Evolutionary conservation across 35 echinoderm and acorn worm species (phyloP), one percentile per base, ranked within the genome.

Genomic region (Lytechinus pictus): DNA sequence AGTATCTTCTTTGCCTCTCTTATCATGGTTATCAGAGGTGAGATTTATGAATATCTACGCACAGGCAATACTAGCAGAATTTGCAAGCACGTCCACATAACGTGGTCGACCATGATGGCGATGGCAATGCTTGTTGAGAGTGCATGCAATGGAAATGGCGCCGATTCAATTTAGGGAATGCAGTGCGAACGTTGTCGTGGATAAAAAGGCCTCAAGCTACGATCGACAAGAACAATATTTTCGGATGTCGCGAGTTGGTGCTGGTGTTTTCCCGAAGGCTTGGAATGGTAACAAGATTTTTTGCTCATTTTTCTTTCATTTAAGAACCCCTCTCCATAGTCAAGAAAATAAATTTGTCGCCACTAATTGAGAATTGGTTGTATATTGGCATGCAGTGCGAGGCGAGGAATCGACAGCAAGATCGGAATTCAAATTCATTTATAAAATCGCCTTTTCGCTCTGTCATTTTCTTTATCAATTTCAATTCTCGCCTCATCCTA

Each of bases 141-240:
- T 8, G 66, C 66, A 79, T n/a, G 21, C 4, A 24, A n/a, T 44
- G 66, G 66, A 79, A 79, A 79, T 79, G 19, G 19, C 19, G 19
- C 66, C 66, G 19, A 79, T 24, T 79, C n/a, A 7, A 79, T 79
- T 79, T 24, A 79, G n/a, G 66, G 4, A 24, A 79, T 79, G n/a
- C 19, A n/a, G 66, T 79, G 66, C 21, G 66, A 79, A 79, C 66
- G 66, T 24, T 8, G 6, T 24, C 33, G 33, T 44, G 33, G 33
- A 44, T 44, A 44, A 44, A 79, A 4, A 55, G 28, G 92, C 92
- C 92, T 53, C 54, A 93, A 57, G 92, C 52, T 54, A 54, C 92
- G 92, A 93, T 93, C 92, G 92, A 93, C 28, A 55, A 93, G 92
- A 93, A 93, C 92, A 93, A 93, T 93, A 93, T 93, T 93, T 55